Evolutionary conservation across 1,140 invertebrate genomes (phyloP).

Genomic region (Lepidostoma basale): DNA sequence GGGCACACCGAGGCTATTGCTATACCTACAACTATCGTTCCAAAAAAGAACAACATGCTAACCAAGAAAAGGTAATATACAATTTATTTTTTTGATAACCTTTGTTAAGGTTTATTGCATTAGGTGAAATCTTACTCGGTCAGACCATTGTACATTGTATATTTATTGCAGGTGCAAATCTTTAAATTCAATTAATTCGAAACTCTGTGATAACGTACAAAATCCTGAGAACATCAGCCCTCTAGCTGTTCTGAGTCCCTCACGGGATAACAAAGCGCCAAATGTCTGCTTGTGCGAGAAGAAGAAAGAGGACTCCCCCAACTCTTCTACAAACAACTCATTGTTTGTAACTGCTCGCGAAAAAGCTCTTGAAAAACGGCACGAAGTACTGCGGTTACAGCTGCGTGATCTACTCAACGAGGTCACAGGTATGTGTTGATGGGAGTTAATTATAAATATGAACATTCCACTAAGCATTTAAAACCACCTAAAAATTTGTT

Average conservation of each 20-base stretch:
- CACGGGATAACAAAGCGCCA: neutral
- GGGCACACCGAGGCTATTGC: neutral
- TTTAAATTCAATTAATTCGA: constrained; percentile 24
- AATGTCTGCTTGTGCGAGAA: neutral
- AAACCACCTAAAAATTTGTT: neutral
- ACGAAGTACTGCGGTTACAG: constrained; percentile 18
- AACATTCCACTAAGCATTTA: too few species aligned
- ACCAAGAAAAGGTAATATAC: neutral
- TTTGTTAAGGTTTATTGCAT: too few species aligned
- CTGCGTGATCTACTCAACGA: constrained; percentile 24
- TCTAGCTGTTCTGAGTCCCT: neutral
- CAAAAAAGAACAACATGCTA: neutral
- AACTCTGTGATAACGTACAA: constrained; percentile 20
- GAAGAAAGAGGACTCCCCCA: constrained; percentile 11
- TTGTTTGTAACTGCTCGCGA: neutral
- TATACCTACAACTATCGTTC: neutral
- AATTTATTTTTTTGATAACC: neutral
- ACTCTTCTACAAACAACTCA: neutral
- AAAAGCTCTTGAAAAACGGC: constrained; percentile 4
- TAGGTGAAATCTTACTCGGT: too few species aligned
- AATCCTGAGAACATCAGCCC: neutral
- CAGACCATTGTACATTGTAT: too few species aligned
- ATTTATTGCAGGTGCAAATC: constrained; percentile 29
- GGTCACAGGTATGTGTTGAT: constrained; percentile 15
- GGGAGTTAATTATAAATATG: too few species aligned